phyloP scores from a whole-genome alignment of 2,888 invertebrate genomes.

The Xylophagus ater region DNA sequence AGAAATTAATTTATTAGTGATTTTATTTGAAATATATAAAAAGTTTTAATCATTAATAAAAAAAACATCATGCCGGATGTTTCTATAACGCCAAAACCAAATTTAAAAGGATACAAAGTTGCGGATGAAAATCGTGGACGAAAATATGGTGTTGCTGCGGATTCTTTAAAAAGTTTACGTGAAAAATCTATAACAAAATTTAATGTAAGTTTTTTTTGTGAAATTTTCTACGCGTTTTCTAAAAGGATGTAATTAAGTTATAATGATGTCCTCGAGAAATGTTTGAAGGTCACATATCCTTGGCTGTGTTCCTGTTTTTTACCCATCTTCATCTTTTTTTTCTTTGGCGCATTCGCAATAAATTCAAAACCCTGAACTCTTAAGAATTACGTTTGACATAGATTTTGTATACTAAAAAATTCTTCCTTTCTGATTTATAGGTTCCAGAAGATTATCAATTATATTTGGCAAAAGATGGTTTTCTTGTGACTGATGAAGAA shows the following conservation, averaged over 20 bases:
- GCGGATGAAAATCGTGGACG: constrained; percentile 33
- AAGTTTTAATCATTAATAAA: background rate
- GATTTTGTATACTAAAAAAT: background rate
- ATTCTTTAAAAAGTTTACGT: constrained; percentile 31
- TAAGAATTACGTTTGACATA: background rate
- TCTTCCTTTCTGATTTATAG: constrained; percentile 19
- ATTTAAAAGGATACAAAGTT: constrained; percentile 38
- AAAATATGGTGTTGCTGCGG: constrained; percentile 37
- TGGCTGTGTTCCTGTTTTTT: background rate
- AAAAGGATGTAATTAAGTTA: no score
- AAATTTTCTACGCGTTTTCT: no score
- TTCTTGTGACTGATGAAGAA: constrained; percentile 60
- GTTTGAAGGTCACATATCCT: background rate
- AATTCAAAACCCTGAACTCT: background rate
- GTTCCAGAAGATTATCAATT: constrained; percentile 40
- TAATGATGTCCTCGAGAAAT: background rate
- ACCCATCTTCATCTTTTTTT: background rate
- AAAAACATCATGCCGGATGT: constrained; percentile 2
- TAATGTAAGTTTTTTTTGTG: constrained; percentile 28
- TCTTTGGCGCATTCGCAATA: background rate
- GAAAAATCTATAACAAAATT: constrained; percentile 34
- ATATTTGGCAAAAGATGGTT: constrained; percentile 55
- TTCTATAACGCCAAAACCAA: constrained; percentile 18
- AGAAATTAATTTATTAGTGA: background rate
- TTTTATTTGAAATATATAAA: background rate